A percentile compares a stretch with the other conserved stretches of the same genome.
These are phyloP conservation scores for Pseudachorutes palmiensis DNA, from an alignment of 1,140 invertebrate genomes.

Conservation along the genomic window DNA sequence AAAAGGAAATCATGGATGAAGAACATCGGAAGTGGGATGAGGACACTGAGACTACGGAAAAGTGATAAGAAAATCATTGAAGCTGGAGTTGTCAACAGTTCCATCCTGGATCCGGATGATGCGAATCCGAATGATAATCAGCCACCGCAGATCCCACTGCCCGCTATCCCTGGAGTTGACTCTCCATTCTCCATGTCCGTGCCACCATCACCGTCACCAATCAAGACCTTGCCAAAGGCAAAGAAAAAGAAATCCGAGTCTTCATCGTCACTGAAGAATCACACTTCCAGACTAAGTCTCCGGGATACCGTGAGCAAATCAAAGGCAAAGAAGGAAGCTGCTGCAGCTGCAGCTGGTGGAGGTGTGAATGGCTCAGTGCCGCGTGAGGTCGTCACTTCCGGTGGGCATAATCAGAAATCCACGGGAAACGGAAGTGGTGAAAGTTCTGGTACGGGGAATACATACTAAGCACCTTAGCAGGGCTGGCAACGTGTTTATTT, in stretches of 20 bases:
- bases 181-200: neutral
- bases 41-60: constrained; percentile 28
- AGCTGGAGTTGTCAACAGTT: too few species aligned
- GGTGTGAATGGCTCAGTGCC: constrained; percentile 10
- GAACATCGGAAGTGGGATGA: constrained; percentile 30
- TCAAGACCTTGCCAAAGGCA: neutral
- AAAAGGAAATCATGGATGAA: constrained; percentile 34
- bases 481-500: neutral
- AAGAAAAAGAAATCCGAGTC: neutral
- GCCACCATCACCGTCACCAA: neutral
- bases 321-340: neutral
- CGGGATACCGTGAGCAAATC: neutral
- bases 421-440: neutral
- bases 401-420: neutral
- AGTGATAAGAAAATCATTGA: constrained; percentile 9
- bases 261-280: neutral
- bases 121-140: neutral
- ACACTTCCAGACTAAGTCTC: constrained; percentile 1
- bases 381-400: neutral
- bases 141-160: neutral
- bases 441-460: neutral
- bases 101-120: too few species aligned
- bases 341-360: neutral
- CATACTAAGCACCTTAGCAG: neutral
- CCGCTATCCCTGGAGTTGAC: neutral